These are phyloP conservation scores for Tychaedon coryphoeus DNA, from an alignment of 2,113 vertebrate species.

Conservation along the genomic window DNA sequence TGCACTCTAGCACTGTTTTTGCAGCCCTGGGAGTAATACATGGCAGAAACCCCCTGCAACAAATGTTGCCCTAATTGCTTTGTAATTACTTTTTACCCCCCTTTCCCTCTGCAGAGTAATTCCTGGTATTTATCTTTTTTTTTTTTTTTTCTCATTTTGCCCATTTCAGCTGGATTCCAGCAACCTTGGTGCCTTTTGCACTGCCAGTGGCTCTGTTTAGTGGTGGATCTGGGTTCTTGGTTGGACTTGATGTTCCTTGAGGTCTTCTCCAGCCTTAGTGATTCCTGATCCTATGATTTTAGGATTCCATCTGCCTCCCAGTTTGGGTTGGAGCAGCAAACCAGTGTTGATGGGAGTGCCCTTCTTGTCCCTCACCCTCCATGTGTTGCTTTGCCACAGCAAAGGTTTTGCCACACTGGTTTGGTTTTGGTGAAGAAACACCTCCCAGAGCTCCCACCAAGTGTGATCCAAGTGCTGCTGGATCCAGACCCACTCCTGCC, in stretches of 20 bases:
- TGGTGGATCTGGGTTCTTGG: neutral
- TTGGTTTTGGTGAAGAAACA: neutral
- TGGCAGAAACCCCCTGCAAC: neutral
- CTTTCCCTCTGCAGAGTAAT: neutral
- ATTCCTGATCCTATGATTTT: neutral
- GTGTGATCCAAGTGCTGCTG: neutral
- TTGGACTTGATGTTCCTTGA: neutral
- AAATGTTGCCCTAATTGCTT: too few species aligned
- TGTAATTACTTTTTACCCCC: neutral
- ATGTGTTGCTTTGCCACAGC: rapidly evolving
- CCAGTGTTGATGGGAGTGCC: neutral
- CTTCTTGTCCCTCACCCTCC: rapidly evolving
- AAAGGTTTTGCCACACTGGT: neutral
- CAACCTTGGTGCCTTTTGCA: neutral
- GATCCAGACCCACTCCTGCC: neutral
- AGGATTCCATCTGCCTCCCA: neutral
- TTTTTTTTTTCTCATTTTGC: neutral
- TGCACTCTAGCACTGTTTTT: neutral
- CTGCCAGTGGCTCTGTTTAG: neutral
- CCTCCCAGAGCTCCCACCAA: neutral
- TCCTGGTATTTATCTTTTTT: neutral
- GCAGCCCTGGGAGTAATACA: neutral
- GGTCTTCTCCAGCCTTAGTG: neutral
- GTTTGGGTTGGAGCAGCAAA: neutral
- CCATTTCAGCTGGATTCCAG: neutral